phyloP scores from a whole-genome alignment of 2,797 vertebrate genomes.

The Chelmon rostratus region DNA sequence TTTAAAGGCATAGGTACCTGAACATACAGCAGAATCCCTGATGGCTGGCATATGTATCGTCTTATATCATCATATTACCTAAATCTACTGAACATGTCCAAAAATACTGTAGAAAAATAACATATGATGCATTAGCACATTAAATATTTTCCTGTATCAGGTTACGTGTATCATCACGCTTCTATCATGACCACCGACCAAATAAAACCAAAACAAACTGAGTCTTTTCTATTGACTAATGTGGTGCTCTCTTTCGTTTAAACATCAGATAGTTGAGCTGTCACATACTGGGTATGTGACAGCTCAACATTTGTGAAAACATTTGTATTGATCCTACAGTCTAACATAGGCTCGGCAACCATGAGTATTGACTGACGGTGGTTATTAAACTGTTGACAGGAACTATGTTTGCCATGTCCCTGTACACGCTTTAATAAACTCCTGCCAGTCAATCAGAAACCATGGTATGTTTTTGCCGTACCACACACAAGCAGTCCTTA shows the following conservation, averaged over 20 bases:
- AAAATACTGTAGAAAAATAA: not conserved
- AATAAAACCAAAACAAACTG: not conserved
- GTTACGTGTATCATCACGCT: not conserved
- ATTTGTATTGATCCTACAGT: not conserved
- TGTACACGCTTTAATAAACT: not conserved
- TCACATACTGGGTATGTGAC: not conserved
- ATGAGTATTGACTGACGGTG: not conserved
- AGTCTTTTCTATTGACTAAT: not conserved
- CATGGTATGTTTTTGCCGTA: no score
- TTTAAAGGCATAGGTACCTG: not conserved
- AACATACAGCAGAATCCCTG: not conserved
- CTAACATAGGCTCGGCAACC: not conserved
- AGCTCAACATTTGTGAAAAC: not conserved
- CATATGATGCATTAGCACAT: not conserved
- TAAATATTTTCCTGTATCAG: not conserved
- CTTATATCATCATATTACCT: not conserved
- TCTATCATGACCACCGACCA: not conserved
- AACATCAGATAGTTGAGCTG: not conserved
- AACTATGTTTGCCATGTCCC: not conserved
- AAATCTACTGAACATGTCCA: not conserved
- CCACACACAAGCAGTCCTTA: not conserved
- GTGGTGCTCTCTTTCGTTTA: not conserved
- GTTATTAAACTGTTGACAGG: conserved; percentile 20
- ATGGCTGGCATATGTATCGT: not conserved
- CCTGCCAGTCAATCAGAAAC: not conserved